Percentiles rank a stretch among this genome's conserved stretches.
Conservation (phyloP, 2,888 invertebrate species). For the Asteroscopus sphinx region DNA sequence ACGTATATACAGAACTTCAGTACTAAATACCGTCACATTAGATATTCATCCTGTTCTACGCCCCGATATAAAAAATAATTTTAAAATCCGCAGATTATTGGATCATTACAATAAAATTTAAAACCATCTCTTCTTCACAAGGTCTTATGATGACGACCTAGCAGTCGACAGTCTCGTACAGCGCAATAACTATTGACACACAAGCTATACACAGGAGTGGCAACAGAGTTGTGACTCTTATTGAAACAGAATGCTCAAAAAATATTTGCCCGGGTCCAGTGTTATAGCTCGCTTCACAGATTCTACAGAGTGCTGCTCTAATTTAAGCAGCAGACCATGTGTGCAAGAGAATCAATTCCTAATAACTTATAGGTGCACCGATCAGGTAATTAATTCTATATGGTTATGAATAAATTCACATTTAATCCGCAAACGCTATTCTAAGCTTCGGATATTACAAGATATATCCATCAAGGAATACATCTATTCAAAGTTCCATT, state of each 20-base stretch:
- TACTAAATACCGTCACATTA: slow-evolving; percentile 72
- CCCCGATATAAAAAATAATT: slow-evolving; percentile 81
- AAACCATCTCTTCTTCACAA: slow-evolving; percentile 71
- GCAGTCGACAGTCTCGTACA: slow-evolving; percentile 50
- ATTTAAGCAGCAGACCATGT: slow-evolving; percentile 64
- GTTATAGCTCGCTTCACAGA: slow-evolving; percentile 61
- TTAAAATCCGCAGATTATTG: slow-evolving; percentile 75
- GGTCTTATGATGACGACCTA: slow-evolving; percentile 62
- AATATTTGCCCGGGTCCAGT: slow-evolving; percentile 40
- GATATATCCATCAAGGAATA: slow-evolving; percentile 63
- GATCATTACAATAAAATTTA: slow-evolving; percentile 68
- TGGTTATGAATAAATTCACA: slow-evolving; percentile 75
- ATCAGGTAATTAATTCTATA: slow-evolving; percentile 73
- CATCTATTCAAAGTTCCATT: slow-evolving; percentile 64
- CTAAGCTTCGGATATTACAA: slow-evolving; percentile 67
- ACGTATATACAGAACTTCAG: slow-evolving; percentile 84
- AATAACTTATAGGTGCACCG: slow-evolving; percentile 77
- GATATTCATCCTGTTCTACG: slow-evolving; percentile 71
- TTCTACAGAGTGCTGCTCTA: slow-evolving; percentile 51
- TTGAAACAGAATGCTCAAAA: slow-evolving; percentile 30
- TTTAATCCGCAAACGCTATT: slow-evolving; percentile 69
- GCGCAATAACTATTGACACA: slow-evolving; percentile 46
- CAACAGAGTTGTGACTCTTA: slow-evolving; percentile 15
- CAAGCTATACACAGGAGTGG: slow-evolving; percentile 50
- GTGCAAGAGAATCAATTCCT: slow-evolving; percentile 77